phyloP scores from a whole-genome alignment of 2,113 vertebrate species.

The Amazona vittata region DNA sequence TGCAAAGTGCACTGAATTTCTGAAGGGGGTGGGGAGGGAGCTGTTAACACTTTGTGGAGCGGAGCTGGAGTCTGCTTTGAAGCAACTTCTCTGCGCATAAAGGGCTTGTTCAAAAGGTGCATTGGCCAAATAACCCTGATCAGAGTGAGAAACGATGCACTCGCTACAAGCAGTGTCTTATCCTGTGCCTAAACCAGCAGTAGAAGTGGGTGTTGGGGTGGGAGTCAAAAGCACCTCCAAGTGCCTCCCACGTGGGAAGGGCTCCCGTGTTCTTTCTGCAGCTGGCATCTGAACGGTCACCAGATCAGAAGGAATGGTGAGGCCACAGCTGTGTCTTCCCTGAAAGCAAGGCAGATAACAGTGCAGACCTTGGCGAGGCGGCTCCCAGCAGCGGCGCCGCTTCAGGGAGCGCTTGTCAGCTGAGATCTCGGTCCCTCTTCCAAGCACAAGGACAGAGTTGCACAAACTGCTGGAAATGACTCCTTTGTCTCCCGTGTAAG shows the following conservation, averaged over 20 bases:
- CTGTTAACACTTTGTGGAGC: background rate
- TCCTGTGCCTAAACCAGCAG: background rate
- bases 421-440: background rate
- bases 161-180: background rate
- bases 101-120: constrained; percentile 1
- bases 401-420: background rate
- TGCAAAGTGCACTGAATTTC: background rate
- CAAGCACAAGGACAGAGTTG: background rate
- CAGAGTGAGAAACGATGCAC: background rate
- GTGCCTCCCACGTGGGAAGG: background rate
- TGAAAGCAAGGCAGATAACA: constrained; percentile 6
- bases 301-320: constrained; percentile 38
- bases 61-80: background rate
- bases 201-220: background rate
- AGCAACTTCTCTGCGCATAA: background rate
- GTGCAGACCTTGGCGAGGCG: background rate
- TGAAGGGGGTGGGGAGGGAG: background rate
- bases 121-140: background rate
- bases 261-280: background rate
- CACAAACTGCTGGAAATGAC: background rate
- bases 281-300: background rate
- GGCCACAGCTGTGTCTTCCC: constrained; percentile 24
- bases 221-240: background rate
- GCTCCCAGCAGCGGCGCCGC: background rate
- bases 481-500: background rate